Percentiles rank a stretch among this genome's conserved stretches.
These are phyloP conservation scores for Zelostemma sp. DNA, from an alignment of 1,140 invertebrate species.

Conservation along the genomic window DNA sequence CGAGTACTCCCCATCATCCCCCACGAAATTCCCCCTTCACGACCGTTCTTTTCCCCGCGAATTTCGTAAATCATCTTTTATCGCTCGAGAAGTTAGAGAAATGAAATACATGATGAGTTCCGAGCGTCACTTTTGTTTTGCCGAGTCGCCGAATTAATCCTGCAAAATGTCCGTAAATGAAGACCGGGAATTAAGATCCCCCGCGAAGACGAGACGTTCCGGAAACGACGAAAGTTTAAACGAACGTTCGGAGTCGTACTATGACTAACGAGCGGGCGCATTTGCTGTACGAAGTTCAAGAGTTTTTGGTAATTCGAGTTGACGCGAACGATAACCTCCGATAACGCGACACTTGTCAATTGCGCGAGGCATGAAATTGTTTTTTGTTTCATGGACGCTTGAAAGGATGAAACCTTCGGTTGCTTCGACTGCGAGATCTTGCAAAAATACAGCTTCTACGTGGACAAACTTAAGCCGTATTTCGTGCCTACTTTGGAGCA, in stretches of 20 bases:
- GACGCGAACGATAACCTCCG: background rate
- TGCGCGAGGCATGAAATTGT: too few relatives aligned
- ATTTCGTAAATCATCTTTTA: too few relatives aligned
- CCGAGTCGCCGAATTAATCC: conserved; percentile 6
- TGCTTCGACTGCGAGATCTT: conserved; percentile 9
- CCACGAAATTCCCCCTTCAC: background rate
- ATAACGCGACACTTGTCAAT: background rate
- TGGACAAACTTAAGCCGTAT: conserved; percentile 49
- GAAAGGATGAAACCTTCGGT: conserved; percentile 13
- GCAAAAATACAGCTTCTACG: conserved; percentile 38
- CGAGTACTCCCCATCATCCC: conserved; percentile 19
- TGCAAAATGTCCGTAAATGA: conserved; percentile 9
- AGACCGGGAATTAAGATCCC: background rate
- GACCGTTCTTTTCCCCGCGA: background rate
- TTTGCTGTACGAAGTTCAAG: conserved; percentile 2
- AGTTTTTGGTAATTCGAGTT: conserved; percentile 26
- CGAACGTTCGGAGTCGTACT: conserved; percentile 19
- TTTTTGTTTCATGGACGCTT: background rate
- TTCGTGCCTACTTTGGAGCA: conserved; percentile 53
- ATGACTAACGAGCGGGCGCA: conserved; percentile 25
- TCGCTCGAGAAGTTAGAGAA: too few relatives aligned
- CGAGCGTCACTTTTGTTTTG: conserved; percentile 1
- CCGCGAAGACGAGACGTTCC: conserved; percentile 11
- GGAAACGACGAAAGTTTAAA: conserved; percentile 1
- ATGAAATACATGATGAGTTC: background rate